Evolutionary conservation across 2,113 vertebrate species (phyloP).

Genomic region (Cyprinodon tularosa): DNA sequence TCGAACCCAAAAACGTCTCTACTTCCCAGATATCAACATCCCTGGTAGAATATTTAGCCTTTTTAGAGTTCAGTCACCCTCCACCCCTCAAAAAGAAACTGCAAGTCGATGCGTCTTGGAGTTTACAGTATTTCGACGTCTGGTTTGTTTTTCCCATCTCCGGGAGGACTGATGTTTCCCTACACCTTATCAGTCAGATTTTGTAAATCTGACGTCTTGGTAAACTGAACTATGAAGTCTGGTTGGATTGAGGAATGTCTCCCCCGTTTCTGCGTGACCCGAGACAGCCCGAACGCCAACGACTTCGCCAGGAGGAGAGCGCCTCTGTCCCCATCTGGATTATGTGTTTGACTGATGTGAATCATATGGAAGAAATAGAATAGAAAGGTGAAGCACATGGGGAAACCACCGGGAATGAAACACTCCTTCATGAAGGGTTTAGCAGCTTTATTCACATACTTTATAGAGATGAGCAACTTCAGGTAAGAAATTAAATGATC

Average conservation of each 20-base stretch:
- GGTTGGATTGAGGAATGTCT: constrained; percentile 79
- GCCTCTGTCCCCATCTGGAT: constrained; percentile 57
- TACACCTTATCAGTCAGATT: constrained; percentile 53
- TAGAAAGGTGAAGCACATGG: constrained; percentile 79
- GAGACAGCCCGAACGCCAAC: constrained; percentile 54
- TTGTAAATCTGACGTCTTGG: constrained; percentile 54
- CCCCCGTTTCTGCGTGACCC: constrained; percentile 55
- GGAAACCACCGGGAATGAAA: constrained; percentile 94
- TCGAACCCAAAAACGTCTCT: constrained; percentile 54
- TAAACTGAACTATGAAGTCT: constrained; percentile 84
- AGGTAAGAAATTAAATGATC: constrained; percentile 83
- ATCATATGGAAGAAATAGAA: constrained; percentile 76
- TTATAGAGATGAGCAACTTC: constrained; percentile 91
- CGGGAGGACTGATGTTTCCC: constrained; percentile 39
- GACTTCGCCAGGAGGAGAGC: constrained; percentile 60
- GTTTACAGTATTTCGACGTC: constrained; percentile 33
- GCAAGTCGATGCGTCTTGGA: constrained; percentile 38
- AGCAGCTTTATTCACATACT: constrained; percentile 92
- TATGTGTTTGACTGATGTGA: constrained; percentile 72
- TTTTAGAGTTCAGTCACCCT: not conserved
- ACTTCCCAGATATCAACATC: constrained; percentile 42
- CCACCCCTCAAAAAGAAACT: constrained; percentile 7
- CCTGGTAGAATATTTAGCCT: constrained; percentile 6
- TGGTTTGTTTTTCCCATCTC: not conserved
- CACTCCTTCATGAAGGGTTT: constrained; percentile 90